Conservation (phyloP, 2,797 vertebrate genomes). For the Atherinosoma microstoma region DNA sequence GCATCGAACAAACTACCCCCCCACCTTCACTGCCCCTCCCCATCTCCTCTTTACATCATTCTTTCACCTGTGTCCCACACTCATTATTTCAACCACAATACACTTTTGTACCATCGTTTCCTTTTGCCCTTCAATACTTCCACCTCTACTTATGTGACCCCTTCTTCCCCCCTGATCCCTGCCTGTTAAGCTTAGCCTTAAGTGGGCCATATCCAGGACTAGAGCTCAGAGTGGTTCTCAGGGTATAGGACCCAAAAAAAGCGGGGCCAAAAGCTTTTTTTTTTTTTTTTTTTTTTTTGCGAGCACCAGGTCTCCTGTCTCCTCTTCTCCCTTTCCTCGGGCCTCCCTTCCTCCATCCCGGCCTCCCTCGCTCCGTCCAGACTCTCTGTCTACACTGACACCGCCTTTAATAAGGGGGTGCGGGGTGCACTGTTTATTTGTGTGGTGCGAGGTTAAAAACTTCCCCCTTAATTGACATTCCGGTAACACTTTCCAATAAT, state of each 20-base stretch:
- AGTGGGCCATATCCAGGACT: conserved; percentile 64
- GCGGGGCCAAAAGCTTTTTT: conserved; percentile 61
- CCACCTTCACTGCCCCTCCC: conserved; percentile 3
- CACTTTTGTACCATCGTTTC: conserved; percentile 13
- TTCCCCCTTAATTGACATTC: conserved; percentile 85
- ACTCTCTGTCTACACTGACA: conserved; percentile 82
- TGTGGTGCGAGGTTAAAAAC: conserved; percentile 82
- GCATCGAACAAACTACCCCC: conserved; percentile 57
- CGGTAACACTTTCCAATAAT: conserved; percentile 85
- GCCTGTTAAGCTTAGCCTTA: conserved; percentile 60
- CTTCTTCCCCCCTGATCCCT: not conserved
- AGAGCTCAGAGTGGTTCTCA: conserved; percentile 66
- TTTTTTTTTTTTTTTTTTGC: conserved; percentile 68
- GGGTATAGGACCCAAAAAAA: conserved; percentile 64
- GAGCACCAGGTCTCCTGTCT: conserved; percentile 68
- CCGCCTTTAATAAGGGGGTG: conserved; percentile 79
- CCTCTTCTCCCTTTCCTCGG: conserved; percentile 58
- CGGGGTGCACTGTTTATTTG: conserved; percentile 79
- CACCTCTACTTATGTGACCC: not conserved
- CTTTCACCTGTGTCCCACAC: conserved; percentile 23
- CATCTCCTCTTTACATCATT: conserved; percentile 9
- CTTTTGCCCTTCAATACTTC: not conserved
- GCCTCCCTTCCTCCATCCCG: conserved; percentile 50
- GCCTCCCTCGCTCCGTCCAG: conserved; percentile 60
- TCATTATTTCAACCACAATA: conserved; percentile 14